phyloP scores from a whole-genome alignment of 2,888 invertebrate species.

The Hecatera dysodea region DNA sequence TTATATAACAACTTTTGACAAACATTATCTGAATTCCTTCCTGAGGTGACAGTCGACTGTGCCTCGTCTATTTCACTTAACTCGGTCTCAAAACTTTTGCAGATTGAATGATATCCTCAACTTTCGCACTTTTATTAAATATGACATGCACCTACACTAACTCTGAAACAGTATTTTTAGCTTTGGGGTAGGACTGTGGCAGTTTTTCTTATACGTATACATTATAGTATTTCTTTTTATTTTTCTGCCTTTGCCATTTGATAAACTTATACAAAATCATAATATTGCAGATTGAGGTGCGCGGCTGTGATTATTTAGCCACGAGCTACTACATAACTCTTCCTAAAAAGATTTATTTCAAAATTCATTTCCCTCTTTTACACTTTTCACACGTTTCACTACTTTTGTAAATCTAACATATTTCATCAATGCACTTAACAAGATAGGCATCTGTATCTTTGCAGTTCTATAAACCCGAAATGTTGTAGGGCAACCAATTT shows the following conservation, averaged over 20 bases:
- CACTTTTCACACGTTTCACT: no score
- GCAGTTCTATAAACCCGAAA: background rate
- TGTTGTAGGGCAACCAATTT: background rate
- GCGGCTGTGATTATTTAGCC: no score
- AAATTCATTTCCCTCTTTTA: background rate
- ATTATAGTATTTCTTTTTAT: no score
- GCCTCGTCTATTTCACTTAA: slow-evolving; percentile 26
- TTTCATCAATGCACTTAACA: background rate
- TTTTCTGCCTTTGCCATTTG: no score
- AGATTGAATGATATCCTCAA: background rate
- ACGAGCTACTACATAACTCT: no score
- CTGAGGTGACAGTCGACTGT: background rate
- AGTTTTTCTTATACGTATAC: no score
- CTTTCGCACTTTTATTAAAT: background rate
- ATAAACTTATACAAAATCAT: no score
- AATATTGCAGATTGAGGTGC: no score
- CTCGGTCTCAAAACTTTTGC: slow-evolving; percentile 5
- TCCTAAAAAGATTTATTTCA: background rate
- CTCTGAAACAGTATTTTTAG: background rate
- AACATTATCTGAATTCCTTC: background rate
- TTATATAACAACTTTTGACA: slow-evolving; percentile 5
- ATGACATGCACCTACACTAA: background rate
- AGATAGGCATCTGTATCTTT: background rate
- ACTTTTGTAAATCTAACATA: background rate
- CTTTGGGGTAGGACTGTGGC: background rate